phyloP scores from a whole-genome alignment of 2,113 vertebrate genomes.

The Amazona vittata region DNA sequence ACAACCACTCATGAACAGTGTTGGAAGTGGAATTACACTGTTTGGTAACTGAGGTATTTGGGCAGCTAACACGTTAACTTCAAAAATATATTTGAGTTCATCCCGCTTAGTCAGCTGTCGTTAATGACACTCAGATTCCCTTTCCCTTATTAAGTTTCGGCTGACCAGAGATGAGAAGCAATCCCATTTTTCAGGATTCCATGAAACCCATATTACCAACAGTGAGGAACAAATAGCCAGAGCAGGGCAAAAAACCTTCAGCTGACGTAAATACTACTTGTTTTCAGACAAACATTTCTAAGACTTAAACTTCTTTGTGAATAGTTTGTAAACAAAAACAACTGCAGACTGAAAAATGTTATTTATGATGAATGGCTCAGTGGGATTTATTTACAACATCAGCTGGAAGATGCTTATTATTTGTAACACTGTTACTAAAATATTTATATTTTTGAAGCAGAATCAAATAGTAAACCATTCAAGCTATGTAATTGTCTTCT shows the following conservation, averaged over 20 bases:
- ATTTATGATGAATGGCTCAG: background rate
- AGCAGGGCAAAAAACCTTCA: background rate
- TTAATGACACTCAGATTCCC: background rate
- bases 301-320: background rate
- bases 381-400: background rate
- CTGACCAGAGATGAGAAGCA: background rate
- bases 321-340: background rate
- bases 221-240: background rate
- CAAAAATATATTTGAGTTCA: background rate
- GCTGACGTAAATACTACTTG: accelerated
- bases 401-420: background rate
- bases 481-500: background rate
- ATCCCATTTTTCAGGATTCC: background rate
- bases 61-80: background rate
- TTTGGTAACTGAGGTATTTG: background rate
- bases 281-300: background rate
- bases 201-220: background rate
- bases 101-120: background rate
- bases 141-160: background rate
- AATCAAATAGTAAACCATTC: background rate
- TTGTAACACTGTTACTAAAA: background rate
- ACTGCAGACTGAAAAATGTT: background rate
- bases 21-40: background rate
- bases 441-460: background rate
- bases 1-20: background rate